Evolutionary conservation across 1,140 invertebrate genomes (phyloP), one percentile per base, ranked within the genome.

Genomic region (Drosophila nigromelanica): DNA sequence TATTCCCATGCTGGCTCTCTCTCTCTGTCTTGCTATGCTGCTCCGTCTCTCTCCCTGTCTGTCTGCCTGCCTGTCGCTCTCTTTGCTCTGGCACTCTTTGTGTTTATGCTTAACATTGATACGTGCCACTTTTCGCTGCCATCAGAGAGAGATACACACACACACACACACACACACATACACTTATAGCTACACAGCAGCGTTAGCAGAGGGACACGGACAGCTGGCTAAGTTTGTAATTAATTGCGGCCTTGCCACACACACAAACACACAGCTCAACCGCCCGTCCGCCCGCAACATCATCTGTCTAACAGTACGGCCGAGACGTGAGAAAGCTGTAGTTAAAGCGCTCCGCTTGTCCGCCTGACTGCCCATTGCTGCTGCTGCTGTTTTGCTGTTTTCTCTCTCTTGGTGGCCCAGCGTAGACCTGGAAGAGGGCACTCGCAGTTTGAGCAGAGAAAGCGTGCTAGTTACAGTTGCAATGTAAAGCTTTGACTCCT

Each of bases 21-120:
- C 33, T 58, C 18, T 18, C 42, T 64, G 50, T 47, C 42, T 18
- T 47, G 50, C 54, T 66, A 8, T 35, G 35, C 33, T 42, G 51
- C 35, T 51, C 67, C 50, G 35, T 59, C 33, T 8, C 56, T 59
- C 43, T 30, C 24, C 45, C 8, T 43, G 27, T 27, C 5, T 27
- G 37, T 54, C 14, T 43, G 40, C 45, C 12, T 59, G 64, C n/a
- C 27, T 59, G 64, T 50, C 45, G 37, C 47, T 67, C 56, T 73
- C 71, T 68, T 60, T 8, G 56, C 56, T 55, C 39, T 37, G 8
- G 43, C 60, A 56, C 63, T 70, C 75, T 78, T 80, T 80, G 62
- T 85, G 79, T 80, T 86, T 86, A 86, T 78, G 71, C 78, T 78
- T 87, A 87, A 73, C 82, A 87, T 89, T 87, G 82, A 87, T 89